A percentile compares a stretch with the other conserved stretches of the same genome.
Conservation (phyloP, 1,140 invertebrate species). For the Saxidomus purpurata region DNA sequence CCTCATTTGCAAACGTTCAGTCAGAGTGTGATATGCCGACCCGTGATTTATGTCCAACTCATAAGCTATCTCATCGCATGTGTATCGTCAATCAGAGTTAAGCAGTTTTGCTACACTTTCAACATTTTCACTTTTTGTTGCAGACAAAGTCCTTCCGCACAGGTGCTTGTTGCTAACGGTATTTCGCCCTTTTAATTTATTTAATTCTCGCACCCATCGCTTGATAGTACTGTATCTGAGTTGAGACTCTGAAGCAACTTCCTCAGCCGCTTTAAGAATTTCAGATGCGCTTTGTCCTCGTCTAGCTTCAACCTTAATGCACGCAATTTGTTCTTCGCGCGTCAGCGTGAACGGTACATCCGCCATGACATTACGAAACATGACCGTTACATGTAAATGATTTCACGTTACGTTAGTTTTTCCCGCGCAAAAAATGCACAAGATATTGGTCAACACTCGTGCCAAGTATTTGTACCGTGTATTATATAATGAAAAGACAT, state of each 20-base stretch:
- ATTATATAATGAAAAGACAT: conserved; percentile 20
- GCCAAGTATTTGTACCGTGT: not conserved
- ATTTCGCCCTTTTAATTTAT: not conserved
- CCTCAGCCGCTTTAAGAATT: conserved; percentile 16
- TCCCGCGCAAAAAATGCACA: not conserved
- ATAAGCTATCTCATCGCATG: conserved; percentile 9
- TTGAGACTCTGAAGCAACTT: conserved; percentile 9
- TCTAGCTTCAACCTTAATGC: conserved; percentile 5
- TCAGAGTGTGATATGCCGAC: conserved; percentile 20
- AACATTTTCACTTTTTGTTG: not conserved
- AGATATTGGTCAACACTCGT: conserved; percentile 9
- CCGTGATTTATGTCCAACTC: conserved; percentile 25
- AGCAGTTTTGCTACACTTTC: not conserved
- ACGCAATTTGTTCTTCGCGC: not conserved
- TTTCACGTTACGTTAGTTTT: not conserved
- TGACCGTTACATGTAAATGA: conserved; percentile 9
- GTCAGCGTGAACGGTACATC: not conserved
- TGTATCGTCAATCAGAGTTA: not conserved
- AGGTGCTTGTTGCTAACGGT: conserved; percentile 5
- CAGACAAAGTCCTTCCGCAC: conserved; percentile 11
- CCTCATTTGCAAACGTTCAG: conserved; percentile 37
- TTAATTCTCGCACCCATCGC: conserved; percentile 1
- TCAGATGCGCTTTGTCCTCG: conserved; percentile 14
- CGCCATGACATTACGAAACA: not conserved
- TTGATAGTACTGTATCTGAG: conserved; percentile 37